phyloP scores from a whole-genome alignment of 2,113 vertebrate species.

The Mus spicilegus region DNA sequence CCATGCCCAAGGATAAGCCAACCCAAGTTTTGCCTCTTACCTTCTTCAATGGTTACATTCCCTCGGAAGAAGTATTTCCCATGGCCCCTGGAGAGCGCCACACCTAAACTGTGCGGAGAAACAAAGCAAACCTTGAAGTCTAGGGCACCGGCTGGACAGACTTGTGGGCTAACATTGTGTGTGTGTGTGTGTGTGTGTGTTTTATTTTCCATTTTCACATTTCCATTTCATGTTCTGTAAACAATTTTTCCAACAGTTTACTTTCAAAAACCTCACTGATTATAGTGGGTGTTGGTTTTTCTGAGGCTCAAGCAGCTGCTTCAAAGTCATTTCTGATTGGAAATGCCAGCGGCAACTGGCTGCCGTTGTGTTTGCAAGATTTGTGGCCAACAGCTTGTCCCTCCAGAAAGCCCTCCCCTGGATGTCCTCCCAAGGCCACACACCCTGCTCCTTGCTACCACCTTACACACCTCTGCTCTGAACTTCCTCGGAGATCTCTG shows the following conservation, averaged over 20 bases:
- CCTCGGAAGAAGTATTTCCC: conserved; percentile 98
- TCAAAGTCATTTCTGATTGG: conserved; percentile 72
- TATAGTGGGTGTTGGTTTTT: conserved; percentile 75
- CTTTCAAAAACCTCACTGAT: conserved; percentile 79
- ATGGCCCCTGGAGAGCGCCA: conserved; percentile 97
- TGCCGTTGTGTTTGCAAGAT: conserved; percentile 68
- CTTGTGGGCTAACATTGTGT: conserved; percentile 75
- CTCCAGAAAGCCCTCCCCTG: conserved; percentile 28
- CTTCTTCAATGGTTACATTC: conserved; percentile 98
- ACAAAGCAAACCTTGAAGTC: conserved; percentile 86
- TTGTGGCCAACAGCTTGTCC: conserved; percentile 68
- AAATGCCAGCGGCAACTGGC: conserved; percentile 64
- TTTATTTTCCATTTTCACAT: conserved; percentile 78
- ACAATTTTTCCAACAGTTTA: conserved; percentile 78
- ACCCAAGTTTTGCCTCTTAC: conserved; percentile 84
- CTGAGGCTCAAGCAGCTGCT: conserved; percentile 76
- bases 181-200: no score
- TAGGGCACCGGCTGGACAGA: conserved; percentile 71
- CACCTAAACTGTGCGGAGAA: conserved; percentile 94
- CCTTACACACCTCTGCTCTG: conserved; percentile 35
- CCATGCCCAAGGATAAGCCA: background rate
- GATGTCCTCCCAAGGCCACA: conserved; percentile 1
- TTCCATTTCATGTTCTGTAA: conserved; percentile 74
- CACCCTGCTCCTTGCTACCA: conserved; percentile 61
- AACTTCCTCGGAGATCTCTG: conserved; percentile 42